Base-by-base conservation (phyloP, 2,113 vertebrate genomes). In the Mesoclemmys tuberculata region DNA sequence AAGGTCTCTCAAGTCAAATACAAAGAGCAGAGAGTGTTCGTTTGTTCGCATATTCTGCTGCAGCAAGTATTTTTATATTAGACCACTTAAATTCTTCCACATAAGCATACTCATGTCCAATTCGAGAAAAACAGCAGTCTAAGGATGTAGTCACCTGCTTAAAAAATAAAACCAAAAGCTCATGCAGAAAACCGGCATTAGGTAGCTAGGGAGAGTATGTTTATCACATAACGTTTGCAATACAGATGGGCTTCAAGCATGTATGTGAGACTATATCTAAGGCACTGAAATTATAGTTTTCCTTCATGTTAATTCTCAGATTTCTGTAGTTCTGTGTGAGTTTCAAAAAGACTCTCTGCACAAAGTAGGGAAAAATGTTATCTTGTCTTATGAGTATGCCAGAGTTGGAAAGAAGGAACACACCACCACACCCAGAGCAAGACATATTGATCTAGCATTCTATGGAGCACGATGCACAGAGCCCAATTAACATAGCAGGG, bases 81-180 rank as follows among this genome's bases (percentile, higher is more conserved):
- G 74, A 27, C 41, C 74, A 27, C 46, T 27, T 41, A 44, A 75
- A 2, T 44, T 41, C 22, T 80, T 58, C 10, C 80, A 38, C 46
- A 29, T 16, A 0, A 82, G 21, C 4, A 41, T 8, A 7, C 3
- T 35, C 52, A 74, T 7, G 85, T 14, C n/a, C 38, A 80, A 61
- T 44, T 77, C 52, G 87, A 84, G 87, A 81, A 0, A 2, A 58
- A 94, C 16, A 46, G 51, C 51, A 83, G 19, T 11, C 84, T 64
- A 95, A 90, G 16, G 74, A 90, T 85, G 58, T 83, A 44, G 64
- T 52, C 52, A 79, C 26, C 51, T 80, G 26, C 48, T 85, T 82
- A 54, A 90, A 94, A 95, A 94, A 85, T 90, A 84, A 93, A 96
- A 84, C 7, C 31, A 96, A 51, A 55, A 79, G 55, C 2, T 52